Percentiles rank a stretch among this genome's conserved stretches.
These are phyloP conservation scores for Callospermophilus lateralis DNA, from an alignment of 2,113 vertebrate genomes.

Conservation along the genomic window DNA sequence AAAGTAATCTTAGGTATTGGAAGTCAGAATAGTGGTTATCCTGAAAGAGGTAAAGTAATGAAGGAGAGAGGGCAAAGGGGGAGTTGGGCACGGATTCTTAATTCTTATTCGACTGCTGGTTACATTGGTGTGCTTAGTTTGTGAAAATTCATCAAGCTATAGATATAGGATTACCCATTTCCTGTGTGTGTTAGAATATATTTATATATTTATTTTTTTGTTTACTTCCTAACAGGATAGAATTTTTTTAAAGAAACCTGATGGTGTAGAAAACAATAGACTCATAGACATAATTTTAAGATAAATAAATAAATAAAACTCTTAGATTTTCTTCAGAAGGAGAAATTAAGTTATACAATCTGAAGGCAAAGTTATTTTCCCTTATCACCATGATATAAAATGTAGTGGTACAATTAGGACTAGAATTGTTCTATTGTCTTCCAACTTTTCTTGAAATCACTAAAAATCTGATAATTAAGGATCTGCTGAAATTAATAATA, in stretches of 20 bases:
- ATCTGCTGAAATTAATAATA: not conserved
- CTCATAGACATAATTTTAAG: not conserved
- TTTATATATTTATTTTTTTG: too few relatives aligned
- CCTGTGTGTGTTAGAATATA: not conserved
- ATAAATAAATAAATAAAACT: not conserved
- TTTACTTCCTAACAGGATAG: not conserved
- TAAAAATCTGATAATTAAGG: not conserved
- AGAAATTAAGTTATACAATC: not conserved
- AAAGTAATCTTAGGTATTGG: too few relatives aligned
- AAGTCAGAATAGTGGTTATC: not conserved
- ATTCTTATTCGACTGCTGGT: not conserved
- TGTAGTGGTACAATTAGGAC: not conserved
- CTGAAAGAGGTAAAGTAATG: not conserved
- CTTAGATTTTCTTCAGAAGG: not conserved
- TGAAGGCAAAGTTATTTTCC: not conserved
- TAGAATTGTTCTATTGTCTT: not conserved
- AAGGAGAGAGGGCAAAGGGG: not conserved
- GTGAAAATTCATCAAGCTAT: not conserved
- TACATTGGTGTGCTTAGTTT: not conserved
- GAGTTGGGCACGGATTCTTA: accelerated
- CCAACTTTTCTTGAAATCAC: slow-evolving; percentile 19
- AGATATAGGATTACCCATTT: not conserved
- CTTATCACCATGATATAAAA: not conserved
- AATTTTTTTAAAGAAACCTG: not conserved
- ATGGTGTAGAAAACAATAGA: not conserved